Evolutionary conservation across 2,113 vertebrate species (phyloP).

Genomic region (Anguilla japonica): DNA sequence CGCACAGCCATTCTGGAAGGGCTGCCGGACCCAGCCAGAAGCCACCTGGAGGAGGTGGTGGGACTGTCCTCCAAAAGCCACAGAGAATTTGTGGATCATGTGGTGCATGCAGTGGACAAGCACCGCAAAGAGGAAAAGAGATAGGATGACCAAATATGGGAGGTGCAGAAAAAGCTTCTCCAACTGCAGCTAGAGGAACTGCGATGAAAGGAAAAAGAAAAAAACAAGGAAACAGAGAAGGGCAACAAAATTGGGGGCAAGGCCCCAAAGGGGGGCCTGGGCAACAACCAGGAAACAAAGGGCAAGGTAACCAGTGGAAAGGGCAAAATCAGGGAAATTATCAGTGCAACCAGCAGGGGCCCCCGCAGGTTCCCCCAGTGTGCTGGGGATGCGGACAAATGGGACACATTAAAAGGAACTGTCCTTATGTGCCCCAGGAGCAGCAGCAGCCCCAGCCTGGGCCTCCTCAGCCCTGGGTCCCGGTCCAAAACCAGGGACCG

Average conservation of each 20-base stretch:
- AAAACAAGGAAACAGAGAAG: background rate
- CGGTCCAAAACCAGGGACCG: background rate
- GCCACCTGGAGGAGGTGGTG: slow-evolving; percentile 3
- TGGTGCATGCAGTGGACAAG: background rate
- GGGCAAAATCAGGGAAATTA: no score
- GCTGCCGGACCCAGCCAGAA: background rate
- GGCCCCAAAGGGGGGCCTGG: no score
- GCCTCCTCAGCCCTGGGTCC: background rate
- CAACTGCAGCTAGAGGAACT: slow-evolving; percentile 1
- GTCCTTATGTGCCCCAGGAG: background rate
- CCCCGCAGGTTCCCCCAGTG: no score
- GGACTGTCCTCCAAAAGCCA: background rate
- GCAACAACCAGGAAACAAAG: background rate
- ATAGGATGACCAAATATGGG: background rate
- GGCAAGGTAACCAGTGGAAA: background rate
- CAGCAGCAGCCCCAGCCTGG: background rate
- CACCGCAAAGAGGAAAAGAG: background rate
- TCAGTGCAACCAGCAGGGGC: no score
- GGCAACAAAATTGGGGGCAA: background rate
- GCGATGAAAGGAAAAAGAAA: background rate
- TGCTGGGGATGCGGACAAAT: slow-evolving; percentile 9
- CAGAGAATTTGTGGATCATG: background rate
- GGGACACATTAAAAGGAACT: background rate
- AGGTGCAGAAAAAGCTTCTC: background rate
- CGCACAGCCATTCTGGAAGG: background rate